Percentiles rank a stretch among this genome's conserved stretches.
These are phyloP conservation scores for Osedax fenrisi DNA, from an alignment of 2,888 invertebrate genomes.

Conservation along the genomic window DNA sequence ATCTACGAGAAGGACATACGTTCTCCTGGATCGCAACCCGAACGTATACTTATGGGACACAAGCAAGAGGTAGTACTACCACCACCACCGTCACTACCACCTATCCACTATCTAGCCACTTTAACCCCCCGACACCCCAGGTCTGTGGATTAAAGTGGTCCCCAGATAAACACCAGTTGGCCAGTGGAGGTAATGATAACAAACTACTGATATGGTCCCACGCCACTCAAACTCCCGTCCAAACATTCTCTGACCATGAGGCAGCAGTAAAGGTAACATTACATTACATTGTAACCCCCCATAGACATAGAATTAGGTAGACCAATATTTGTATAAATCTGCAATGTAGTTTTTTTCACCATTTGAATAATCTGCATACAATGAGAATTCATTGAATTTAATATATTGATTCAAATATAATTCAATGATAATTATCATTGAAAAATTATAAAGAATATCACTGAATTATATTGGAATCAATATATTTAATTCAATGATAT, in stretches of 20 bases:
- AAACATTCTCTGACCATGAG: slow-evolving; percentile 53
- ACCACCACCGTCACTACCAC: no score
- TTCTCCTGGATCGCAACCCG: slow-evolving; percentile 32
- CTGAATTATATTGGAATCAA: no score
- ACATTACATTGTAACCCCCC: no score
- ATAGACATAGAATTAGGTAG: no score
- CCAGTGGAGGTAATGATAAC: slow-evolving; percentile 96
- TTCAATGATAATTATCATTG: no score
- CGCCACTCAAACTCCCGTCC: slow-evolving; percentile 50
- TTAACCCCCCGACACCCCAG: slow-evolving; percentile 41
- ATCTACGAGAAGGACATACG: slow-evolving; percentile 87
- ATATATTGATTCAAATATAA: no score
- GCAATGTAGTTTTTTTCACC: no score
- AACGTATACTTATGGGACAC: slow-evolving; percentile 64
- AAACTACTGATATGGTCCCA: slow-evolving; percentile 72
- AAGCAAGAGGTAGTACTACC: slow-evolving; percentile 77
- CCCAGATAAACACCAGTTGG: slow-evolving; percentile 87
- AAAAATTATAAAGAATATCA: no score
- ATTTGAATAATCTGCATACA: no score
- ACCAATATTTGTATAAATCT: no score
- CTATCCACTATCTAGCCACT: not conserved
- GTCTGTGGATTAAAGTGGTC: slow-evolving; percentile 94
- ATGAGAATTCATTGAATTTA: no score
- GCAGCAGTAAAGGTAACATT: slow-evolving; percentile 51
- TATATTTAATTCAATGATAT: no score